Base-by-base conservation (phyloP, 1,140 invertebrate species). In the Oedothorax gibbosus region DNA sequence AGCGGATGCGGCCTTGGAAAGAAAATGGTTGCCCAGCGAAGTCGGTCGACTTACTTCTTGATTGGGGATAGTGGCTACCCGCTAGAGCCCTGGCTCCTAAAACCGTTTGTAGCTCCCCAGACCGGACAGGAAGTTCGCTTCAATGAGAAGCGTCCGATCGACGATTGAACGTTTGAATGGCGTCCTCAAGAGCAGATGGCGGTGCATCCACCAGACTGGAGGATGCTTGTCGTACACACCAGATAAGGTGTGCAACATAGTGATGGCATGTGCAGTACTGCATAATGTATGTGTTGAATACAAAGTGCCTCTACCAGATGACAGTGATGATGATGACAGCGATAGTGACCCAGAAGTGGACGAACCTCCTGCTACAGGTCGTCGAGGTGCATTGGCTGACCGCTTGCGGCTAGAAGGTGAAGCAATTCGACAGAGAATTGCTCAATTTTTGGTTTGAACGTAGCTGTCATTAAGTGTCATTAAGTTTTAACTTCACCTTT, bases 151-250 rank as follows among this genome's bases (percentile, higher is more conserved):
- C 65, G 15, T 15, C 65, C 11, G 71, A n/a, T 50, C 12, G 14
- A 51, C 20, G 15, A 53, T 73, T 50, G 71, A 73, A 51, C 20
- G 15, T 3, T 73, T 50, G 71, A 73, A 73, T 73, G 71, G 71
- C 10, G 20, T 73, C 15, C 53, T 73, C 35, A 73, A 73, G 20
- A n/a, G 11, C 10, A 14, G 49, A 35, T 73, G 35, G 12, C 20
- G 71, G 12, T 73, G 71, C 20, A 21, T 73, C 15, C 71, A 53
- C 53, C 11, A 12, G 50, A 14, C 49, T 56, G 53, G 71, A 50
- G 49, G 53, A 73, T n/a, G 14, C 9, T 20, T 56, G 9, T 2
- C 2, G 12, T 56, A 73, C 50, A 56, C 20, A 73, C 65, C 65
- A 21, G 65, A 68, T 12, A 68, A 68, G 65, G 7, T 21, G 11